Evolutionary conservation across 2,113 vertebrate species (phyloP), one percentile per base, ranked within the genome.

Genomic region (Macaca nemestrina): DNA sequence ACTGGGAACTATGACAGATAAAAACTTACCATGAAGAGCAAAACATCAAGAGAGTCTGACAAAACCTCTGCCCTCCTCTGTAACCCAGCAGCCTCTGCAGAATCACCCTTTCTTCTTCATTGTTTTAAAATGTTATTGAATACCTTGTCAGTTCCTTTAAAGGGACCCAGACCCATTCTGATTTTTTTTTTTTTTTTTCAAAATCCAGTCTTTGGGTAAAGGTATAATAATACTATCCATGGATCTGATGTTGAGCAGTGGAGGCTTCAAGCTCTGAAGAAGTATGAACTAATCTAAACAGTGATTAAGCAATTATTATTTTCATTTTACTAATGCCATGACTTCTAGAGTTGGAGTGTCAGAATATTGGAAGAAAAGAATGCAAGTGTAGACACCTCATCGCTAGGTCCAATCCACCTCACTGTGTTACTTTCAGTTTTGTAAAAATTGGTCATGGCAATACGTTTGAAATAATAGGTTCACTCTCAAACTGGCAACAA

Each of bases 391-490:
- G 78, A 72, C 2, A 67, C 30, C 2, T 82, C 52, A 48, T 70
- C 20, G 1, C 55, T 72, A 45, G n/a, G 5, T 90, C 50, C 50
- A 79, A 18, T 72, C 30, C 40, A 67, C 12, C 55, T 91, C 79
- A 57, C 78, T 81, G 22, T 78, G 35, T 7, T 93, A 6, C 61
- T 88, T 17, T 83, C 55, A 38, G 18, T 95, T 61, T 84, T 96
- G 93, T 88, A 88, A 94, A 93, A 45, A 8, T 78, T 40, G 30
- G 87, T 93, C 87, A 92, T 52, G 97, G 68, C 68, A 92, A 91
- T 52, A 52, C 57, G 32, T 85, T 89, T 92, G 67, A 16, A 91
- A 94, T 88, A 48, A 90, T 9, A 2, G 14, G 13, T 43, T 93
- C 43, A 38, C 52, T 59, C 30, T 76, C 23, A 80, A n/a, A 3